Evolutionary conservation across 2,797 vertebrate species (phyloP), one percentile per base, ranked within the genome.

Genomic region (Trachops cirrhosus): DNA sequence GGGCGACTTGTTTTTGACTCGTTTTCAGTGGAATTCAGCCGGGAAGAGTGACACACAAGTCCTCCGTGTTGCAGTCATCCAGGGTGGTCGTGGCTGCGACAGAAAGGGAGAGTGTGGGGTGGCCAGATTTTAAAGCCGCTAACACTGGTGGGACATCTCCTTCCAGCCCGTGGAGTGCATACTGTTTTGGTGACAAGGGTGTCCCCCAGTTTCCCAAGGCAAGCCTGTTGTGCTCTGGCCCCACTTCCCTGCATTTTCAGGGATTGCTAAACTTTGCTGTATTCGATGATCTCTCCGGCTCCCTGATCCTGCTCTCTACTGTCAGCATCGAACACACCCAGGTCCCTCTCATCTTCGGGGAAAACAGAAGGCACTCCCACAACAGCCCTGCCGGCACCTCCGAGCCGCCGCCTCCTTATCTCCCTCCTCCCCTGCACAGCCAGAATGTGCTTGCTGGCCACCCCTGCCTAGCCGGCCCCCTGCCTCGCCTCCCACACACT

Each of bases 361-460:
- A 18, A 21, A 32, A 7, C 1, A 10, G 3, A 19, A 2, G 48
- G n/a, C 9, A 3, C 83, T 57, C 32, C 4, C 22, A 0, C 2
- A 71, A 22, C 78, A 0, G 6, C 44, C 11, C n/a, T 12, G 1
- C 48, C 22, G 73, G 44, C n/a, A 2, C 50, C 87, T 34, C 39
- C 14, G 9, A 0, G 0, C n/a, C n/a, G 34, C 57, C 5, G 0
- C 67, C 26, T 11, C 37, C 85, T 68, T 21, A 22, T 48, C 74
- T 24, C 16, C 1, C 79, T 46, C 15, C 41, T 46, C 80, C 70
- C 57, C 74, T 24, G 39, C 86, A 14, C 0, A 8, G 68, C 57
- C 50, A 4, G 12, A 5, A 9, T 21, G 29, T 5, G 4, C 15
- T 14, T 7, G 3, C 24, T 57, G 12, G 37, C 80, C 68, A 15